Percentiles rank a stretch among this genome's conserved stretches.
phyloP scores from a whole-genome alignment of 35 echinoderm and acorn worm genomes.

The Heliocidaris erythrogramma region DNA sequence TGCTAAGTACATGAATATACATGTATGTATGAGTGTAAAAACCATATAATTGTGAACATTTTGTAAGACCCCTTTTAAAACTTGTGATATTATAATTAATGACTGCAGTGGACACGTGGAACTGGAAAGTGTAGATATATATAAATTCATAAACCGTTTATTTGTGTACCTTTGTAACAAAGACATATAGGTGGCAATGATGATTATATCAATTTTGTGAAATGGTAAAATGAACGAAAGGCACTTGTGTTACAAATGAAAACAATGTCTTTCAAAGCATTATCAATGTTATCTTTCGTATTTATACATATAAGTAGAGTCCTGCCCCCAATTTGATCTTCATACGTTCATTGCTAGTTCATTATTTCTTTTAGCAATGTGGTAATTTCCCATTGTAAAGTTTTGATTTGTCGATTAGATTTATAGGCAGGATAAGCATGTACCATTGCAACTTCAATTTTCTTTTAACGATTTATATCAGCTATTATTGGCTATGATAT shows the following conservation, averaged over 20 bases:
- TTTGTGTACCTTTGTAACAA: background rate
- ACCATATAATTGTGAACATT: background rate
- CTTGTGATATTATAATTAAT: background rate
- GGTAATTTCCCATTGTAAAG: background rate
- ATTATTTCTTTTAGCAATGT: background rate
- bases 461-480: background rate
- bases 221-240: background rate
- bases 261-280: background rate
- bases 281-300: background rate
- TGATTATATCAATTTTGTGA: background rate
- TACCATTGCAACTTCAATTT: background rate
- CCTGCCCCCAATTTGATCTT: background rate
- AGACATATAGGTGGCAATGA: background rate
- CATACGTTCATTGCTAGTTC: background rate
- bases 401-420: background rate
- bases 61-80: conserved; percentile 12
- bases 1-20: background rate
- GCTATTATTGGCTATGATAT: background rate
- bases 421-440: too few species aligned
- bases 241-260: background rate
- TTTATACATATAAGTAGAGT: background rate
- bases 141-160: background rate
- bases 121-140: background rate
- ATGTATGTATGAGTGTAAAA: background rate
- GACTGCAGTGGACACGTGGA: background rate